Evolutionary conservation across 2,113 vertebrate genomes (phyloP), one percentile per base, ranked within the genome.

Genomic region (Labrus mixtus): DNA sequence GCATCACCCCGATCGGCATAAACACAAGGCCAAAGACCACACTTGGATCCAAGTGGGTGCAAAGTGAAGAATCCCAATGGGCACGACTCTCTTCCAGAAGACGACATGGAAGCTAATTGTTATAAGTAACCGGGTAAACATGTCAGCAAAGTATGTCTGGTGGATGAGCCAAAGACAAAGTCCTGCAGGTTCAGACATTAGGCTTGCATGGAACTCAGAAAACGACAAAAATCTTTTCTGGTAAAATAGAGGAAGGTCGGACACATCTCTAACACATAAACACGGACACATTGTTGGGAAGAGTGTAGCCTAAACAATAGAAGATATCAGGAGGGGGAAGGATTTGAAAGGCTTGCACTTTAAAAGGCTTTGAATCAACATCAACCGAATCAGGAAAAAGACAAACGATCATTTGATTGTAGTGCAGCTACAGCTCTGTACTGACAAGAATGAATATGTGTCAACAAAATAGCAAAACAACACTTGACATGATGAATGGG

Each of bases 1-100:
- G 92, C 91, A 92, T 93, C 94, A 88, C 90, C 87, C 72, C 16
- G n/a, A 78, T 63, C 81, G 86, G 89, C 84, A 86, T 93, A 94
- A 94, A 93, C 92, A 93, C 83, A 68, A 36, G 43, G 8, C 56
- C 0, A 3, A 68, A 69, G 92, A 94, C 92, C 93, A 94, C 93
- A 93, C 92, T 85, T 89, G 85, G 72, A 83, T 84, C 84, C 78
- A 56, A 85, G 76, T 9, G 65, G 78, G 81, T 79, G 71, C 85
- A 78, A 90, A 84, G 79, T 86, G 74, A 91, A 84, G 77, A 83
- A 86, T 79, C 68, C 76, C 84, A 72, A 69, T 43, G 81, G 69
- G 84, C 64, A 77, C 37, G 57, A 79, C 79, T 78, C 53, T 51
- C 65, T 62, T 85, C 68, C 78, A 84, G 61, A 77, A 53, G 68